Conservation (phyloP, 2,113 vertebrate species). For the Prunella fulvescens region DNA sequence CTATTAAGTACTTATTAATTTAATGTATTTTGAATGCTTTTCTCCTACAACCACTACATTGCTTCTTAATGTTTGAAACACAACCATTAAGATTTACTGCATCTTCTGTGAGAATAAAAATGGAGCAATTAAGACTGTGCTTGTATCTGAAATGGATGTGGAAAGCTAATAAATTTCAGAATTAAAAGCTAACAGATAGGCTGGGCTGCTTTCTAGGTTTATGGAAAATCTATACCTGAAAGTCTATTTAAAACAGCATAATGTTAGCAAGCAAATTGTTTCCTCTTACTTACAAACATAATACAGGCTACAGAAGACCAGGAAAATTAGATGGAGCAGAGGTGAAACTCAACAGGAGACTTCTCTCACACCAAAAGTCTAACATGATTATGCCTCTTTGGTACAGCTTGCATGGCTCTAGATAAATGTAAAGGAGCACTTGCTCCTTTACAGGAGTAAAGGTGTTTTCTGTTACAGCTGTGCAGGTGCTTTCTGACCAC, state of each 20-base stretch:
- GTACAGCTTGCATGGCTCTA: neutral
- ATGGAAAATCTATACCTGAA: slow-evolving; percentile 73
- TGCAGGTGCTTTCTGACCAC: neutral
- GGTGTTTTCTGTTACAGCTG: neutral
- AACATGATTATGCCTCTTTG: neutral
- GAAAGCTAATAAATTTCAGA: slow-evolving; percentile 73
- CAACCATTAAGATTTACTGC: slow-evolving; percentile 72
- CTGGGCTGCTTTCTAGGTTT: slow-evolving; percentile 50
- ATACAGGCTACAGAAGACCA: neutral
- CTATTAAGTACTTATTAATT: slow-evolving; percentile 64
- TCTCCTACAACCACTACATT: slow-evolving; percentile 56
- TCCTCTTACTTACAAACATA: slow-evolving; percentile 57
- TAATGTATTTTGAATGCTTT: slow-evolving; percentile 66
- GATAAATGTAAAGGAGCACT: neutral
- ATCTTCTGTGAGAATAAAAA: slow-evolving; percentile 72
- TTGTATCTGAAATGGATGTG: slow-evolving; percentile 62
- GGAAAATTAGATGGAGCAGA: neutral
- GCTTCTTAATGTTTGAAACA: slow-evolving; percentile 54
- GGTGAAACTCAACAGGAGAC: neutral
- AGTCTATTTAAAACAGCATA: slow-evolving; percentile 63
- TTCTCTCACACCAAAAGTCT: neutral
- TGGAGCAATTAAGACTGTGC: slow-evolving; percentile 73
- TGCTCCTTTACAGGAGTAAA: neutral
- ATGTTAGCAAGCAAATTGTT: slow-evolving; percentile 51
- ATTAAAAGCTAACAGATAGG: slow-evolving; percentile 74